Base-by-base conservation (phyloP, 2,888 invertebrate genomes). In the Volucella bombylans region DNA sequence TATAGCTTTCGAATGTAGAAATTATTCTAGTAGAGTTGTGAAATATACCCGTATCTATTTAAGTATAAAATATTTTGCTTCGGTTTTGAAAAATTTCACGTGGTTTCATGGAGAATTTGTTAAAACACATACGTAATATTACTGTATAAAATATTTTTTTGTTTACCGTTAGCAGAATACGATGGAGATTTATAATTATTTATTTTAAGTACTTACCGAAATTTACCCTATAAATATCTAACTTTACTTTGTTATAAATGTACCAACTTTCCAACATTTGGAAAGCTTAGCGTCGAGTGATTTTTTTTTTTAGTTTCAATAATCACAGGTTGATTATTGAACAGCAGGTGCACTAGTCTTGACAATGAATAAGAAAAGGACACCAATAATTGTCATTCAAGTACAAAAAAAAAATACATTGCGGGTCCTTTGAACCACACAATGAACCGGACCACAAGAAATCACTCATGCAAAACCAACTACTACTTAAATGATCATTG, bases 381-480 rank as follows among this genome's bases (percentile, higher is more conserved):
- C 31, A 68, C 50, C 43, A 61, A n/a, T 64, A 55, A 49, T 31
- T 61, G 31, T 18, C 47, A 52, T 23, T 38, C 50, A 49, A 52
- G 43, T 11, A 59, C 9, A 43, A 10, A 41, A 31, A 74, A 64
- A 49, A 15, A 6, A 52, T 23, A 31, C 52, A 39, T 18, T 39
- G 59, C 14, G 14, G 31, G 62, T 64, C 50, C 38, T 50, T 64
- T 39, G 2, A n/a, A 23, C 39, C 39, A 65, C 52, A 15, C 12
- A n/a, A 43, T 41, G 15, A 15, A 52, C 1, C 31, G 61, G 39
- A 50, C 71, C 39, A 49, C 15, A 9, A 18, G 59, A 79, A 79
- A 65, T 14, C 78, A 72, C 49, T 65, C 78, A 79, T 71, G 78
- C 65, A 57, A 57, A 65, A 65, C 71, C 65, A 72, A 71, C 71